Percentiles rank a stretch among this genome's conserved stretches.
These are phyloP conservation scores for Neomonachus schauinslandi DNA, from an alignment of 2,113 vertebrate genomes.

Conservation along the genomic window DNA sequence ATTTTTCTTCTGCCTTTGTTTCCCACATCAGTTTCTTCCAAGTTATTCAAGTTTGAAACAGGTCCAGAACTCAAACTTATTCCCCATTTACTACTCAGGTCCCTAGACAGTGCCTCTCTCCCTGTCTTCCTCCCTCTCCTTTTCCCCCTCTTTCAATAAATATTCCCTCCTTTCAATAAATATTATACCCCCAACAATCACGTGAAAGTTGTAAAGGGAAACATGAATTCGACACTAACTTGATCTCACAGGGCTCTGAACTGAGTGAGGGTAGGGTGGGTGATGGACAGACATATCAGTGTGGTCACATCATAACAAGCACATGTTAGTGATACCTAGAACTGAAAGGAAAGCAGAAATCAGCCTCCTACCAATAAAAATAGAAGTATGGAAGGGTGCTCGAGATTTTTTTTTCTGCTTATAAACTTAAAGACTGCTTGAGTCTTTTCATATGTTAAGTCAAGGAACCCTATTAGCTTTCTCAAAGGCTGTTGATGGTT, in stretches of 20 bases:
- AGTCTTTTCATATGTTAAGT: background rate
- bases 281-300: background rate
- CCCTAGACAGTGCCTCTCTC: background rate
- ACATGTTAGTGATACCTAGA: background rate
- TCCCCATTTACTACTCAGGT: background rate
- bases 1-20: no score
- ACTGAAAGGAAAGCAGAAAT: no score
- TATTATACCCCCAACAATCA: no score
- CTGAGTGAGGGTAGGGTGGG: no score
- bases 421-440: background rate
- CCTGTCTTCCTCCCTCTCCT: background rate
- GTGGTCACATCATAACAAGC: background rate
- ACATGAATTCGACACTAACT: no score
- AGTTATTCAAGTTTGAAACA: accelerated
- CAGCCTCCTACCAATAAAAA: background rate
- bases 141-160: background rate
- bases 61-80: no score
- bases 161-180: background rate
- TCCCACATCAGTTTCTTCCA: background rate
- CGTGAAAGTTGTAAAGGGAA: background rate
- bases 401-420: background rate
- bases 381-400: no score
- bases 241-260: background rate
- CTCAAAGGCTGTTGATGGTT: background rate
- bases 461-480: background rate